phyloP scores from a whole-genome alignment of 2,113 vertebrate genomes.

The Poeciliopsis prolifica region DNA sequence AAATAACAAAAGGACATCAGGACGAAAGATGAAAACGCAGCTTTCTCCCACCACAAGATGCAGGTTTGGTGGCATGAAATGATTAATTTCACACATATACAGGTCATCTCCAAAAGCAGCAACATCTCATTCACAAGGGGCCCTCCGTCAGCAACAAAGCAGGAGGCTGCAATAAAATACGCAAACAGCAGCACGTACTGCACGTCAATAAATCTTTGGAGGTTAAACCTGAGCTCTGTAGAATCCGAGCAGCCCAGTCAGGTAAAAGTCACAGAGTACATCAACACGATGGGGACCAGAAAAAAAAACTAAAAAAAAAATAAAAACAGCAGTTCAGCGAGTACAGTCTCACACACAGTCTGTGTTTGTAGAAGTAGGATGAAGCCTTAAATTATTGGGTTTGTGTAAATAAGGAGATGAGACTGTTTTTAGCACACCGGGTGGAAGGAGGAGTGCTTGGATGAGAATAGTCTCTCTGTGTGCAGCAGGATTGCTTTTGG shows the following conservation, averaged over 20 bases:
- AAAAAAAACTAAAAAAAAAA: conserved; percentile 13
- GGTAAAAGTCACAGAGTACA: conserved; percentile 72
- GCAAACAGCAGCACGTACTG: conserved; percentile 73
- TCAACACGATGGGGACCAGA: conserved; percentile 53
- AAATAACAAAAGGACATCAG: conserved; percentile 38
- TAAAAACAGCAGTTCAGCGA: conserved; percentile 30
- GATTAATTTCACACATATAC: conserved; percentile 81
- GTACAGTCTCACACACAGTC: conserved; percentile 38
- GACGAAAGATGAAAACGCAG: conserved; percentile 69
- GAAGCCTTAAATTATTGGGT: conserved; percentile 70
- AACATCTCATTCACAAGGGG: conserved; percentile 79
- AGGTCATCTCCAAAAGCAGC: conserved; percentile 78
- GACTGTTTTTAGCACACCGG: conserved; percentile 74
- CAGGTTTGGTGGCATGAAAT: conserved; percentile 73
- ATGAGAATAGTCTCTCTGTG: conserved; percentile 71
- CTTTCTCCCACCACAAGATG: conserved; percentile 60
- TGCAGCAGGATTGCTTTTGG: conserved; percentile 55
- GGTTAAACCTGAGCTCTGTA: conserved; percentile 74
- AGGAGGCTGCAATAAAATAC: conserved; percentile 78
- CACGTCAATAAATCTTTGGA: conserved; percentile 77
- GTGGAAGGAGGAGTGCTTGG: conserved; percentile 60
- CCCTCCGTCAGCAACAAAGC: conserved; percentile 78
- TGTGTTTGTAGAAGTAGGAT: conserved; percentile 71
- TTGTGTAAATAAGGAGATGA: conserved; percentile 75
- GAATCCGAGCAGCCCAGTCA: conserved; percentile 62